Evolutionary conservation across 2,113 vertebrate genomes (phyloP).

Genomic region (Cyprinus carpio): DNA sequence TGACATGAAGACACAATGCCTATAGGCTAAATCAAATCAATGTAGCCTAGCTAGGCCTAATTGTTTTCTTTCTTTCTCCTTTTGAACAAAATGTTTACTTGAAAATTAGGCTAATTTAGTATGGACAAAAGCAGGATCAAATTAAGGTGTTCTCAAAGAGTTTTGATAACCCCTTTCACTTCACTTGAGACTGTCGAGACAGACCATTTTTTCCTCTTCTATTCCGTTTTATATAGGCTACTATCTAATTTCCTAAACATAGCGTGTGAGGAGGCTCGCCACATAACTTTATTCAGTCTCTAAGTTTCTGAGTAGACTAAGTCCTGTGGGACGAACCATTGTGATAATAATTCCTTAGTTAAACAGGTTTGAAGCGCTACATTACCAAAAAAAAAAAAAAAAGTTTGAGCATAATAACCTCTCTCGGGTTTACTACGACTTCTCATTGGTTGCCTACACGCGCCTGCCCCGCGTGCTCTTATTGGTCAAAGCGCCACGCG

Average conservation of each 20-base stretch:
- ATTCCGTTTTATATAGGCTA: conserved; percentile 24
- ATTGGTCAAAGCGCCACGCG: conserved; percentile 86
- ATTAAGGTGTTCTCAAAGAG: neutral
- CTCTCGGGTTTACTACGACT: conserved; percentile 68
- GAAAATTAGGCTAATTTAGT: neutral
- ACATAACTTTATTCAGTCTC: neutral
- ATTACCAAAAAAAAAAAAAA: conserved; percentile 72
- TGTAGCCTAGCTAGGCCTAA: neutral
- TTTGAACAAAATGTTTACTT: neutral
- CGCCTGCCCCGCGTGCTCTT: conserved; percentile 76
- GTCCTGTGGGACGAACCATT: conserved; percentile 73
- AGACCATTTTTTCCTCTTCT: neutral
- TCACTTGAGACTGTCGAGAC: neutral
- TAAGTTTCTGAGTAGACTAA: conserved; percentile 57
- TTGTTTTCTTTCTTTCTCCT: neutral
- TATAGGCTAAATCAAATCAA: neutral
- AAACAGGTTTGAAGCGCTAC: conserved; percentile 68
- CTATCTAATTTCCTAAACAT: neutral
- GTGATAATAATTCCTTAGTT: conserved; percentile 66
- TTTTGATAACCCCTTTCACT: neutral
- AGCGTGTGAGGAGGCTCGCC: neutral
- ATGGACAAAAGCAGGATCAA: neutral
- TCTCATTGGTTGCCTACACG: conserved; percentile 88
- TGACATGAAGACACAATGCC: neutral
- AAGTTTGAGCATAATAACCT: conserved; percentile 65